Percentiles rank a stretch among this genome's conserved stretches.
phyloP scores from a whole-genome alignment of 2,888 invertebrate species.

The Alsophila aescularia region DNA sequence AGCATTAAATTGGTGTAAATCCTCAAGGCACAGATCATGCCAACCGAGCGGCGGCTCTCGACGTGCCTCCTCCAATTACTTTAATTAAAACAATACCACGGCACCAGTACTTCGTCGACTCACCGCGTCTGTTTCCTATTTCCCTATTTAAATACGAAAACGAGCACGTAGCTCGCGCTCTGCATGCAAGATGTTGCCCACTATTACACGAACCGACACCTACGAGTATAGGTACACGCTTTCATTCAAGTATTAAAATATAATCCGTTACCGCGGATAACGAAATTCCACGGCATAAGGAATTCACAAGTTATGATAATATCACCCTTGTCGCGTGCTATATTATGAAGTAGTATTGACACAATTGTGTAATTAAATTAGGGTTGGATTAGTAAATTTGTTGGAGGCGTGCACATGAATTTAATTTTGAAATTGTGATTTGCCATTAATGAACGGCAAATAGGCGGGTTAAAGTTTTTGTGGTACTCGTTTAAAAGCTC shows the following conservation, averaged over 20 bases:
- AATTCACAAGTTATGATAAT: constrained; percentile 38
- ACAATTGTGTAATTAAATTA: constrained; percentile 29
- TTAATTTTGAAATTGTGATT: constrained; percentile 20
- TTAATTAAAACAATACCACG: constrained; percentile 84
- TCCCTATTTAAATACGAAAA: constrained; percentile 84
- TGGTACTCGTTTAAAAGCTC: constrained; percentile 35
- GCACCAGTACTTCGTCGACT: constrained; percentile 79
- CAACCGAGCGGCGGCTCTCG: constrained; percentile 75
- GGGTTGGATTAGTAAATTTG: constrained; percentile 28
- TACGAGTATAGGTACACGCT: constrained; percentile 43
- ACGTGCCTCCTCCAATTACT: constrained; percentile 84
- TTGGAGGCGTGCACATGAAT: constrained; percentile 25
- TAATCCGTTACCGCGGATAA: constrained; percentile 40
- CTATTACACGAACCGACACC: constrained; percentile 59
- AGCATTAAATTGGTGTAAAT: constrained; percentile 82
- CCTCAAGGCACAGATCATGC: constrained; percentile 83
- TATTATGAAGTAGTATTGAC: constrained; percentile 33
- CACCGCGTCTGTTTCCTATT: constrained; percentile 82
- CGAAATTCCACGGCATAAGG: constrained; percentile 26
- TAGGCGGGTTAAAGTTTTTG: constrained; percentile 21
- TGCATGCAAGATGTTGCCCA: constrained; percentile 78
- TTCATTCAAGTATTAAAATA: constrained; percentile 43
- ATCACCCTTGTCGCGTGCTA: constrained; percentile 34
- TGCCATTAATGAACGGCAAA: constrained; percentile 19
- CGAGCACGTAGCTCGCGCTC: constrained; percentile 76